Evolutionary conservation across 2,888 invertebrate genomes (phyloP), one percentile per base, ranked within the genome.

Genomic region (Candidula unifasciata): DNA sequence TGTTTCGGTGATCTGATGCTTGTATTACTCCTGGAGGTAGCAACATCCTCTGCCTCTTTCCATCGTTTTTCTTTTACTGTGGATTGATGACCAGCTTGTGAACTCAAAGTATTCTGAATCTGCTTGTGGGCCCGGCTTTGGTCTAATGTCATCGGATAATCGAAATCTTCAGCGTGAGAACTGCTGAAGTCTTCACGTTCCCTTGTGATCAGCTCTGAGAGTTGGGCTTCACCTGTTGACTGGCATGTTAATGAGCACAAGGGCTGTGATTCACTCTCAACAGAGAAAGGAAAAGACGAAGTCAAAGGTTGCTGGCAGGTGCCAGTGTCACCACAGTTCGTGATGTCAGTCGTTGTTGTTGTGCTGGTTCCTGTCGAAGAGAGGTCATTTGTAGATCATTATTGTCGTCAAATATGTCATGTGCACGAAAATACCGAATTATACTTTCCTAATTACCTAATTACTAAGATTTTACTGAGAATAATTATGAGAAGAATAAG

Each of bases 1-100:
- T 76, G 74, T 33, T 37, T 27, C 2, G 82, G 66, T 27, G 82
- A 66, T 24, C 16, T 76, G 27, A 74, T 60, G 60, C n/a, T 60
- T 24, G 60, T 16, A 37, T 76, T 76, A 66, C 64, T 24, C 1
- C 18, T 37, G 44, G 18, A 16, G 35, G 35, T 18, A 30, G 35
- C 1, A 52, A 74, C 69, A 74, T 84, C 80, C 52, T 84, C 84
- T 66, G 79, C 84, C 60, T 82, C 81, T 27, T 73, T 71, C 81
- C 81, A 81, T 57, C 27, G 10, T 81, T 73, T 73, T 18, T 60
- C 81, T 35, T 81, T 81, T 18, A 80, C 13, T 54, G 68, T 44
- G 18, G 69, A 52, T 33, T 52, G 2, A n/a, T 44, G 10, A 13
- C 64, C 64, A 2, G n/a, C 60, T 10, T 44, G 44, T 16, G 16